Base-by-base conservation (phyloP, 2,113 vertebrate species). In the Parus major region DNA sequence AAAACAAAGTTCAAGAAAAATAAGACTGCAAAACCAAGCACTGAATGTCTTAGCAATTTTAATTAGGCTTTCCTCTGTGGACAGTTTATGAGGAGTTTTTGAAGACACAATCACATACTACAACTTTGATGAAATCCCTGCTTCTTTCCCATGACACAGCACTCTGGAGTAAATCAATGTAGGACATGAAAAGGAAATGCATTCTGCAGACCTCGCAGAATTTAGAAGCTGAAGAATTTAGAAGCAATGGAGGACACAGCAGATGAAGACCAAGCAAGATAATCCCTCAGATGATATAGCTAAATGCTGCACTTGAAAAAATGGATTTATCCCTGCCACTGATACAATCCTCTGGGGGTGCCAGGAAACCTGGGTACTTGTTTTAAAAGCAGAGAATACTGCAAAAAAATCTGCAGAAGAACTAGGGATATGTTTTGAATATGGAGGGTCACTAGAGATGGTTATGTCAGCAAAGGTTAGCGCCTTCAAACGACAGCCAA, bases 1-100 rank as follows among this genome's bases (percentile, higher is more conserved):
- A 90, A 75, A 94, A 71, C 39, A 59, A 75, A 85, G 82, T 63
- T 33, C 39, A 86, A 93, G 59, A 55, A 91, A 93, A 90, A 61
- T 65, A 59, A 31, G 25, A 42, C 59, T 59, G 42, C 46, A 90
- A 93, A 88, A 50, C 12, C 17, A 82, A 82, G 57, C 8, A 8
- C 33, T 57, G 57, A 42, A 72, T 50, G 76, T 50, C 76, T 73
- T 25, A 39, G n/a, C 56, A 63, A 55, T 44, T 94, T 96, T 77
- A 86, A 94, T 92, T 71, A 70, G 59, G 33, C 16, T 90, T 80
- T 76, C 82, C 76, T 73, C 18, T 44, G 50, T 10, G 25, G 52
- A 23, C 24, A 29, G 71, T 95, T 94, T 86, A 73, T 16, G 39
- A 81, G 66, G 65, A 79, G 53, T 47, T 86, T 90, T 61, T 90